A percentile compares a stretch with the other conserved stretches of the same genome.
Evolutionary conservation across 2,113 vertebrate species (phyloP).

Genomic region (Anolis carolinensis): DNA sequence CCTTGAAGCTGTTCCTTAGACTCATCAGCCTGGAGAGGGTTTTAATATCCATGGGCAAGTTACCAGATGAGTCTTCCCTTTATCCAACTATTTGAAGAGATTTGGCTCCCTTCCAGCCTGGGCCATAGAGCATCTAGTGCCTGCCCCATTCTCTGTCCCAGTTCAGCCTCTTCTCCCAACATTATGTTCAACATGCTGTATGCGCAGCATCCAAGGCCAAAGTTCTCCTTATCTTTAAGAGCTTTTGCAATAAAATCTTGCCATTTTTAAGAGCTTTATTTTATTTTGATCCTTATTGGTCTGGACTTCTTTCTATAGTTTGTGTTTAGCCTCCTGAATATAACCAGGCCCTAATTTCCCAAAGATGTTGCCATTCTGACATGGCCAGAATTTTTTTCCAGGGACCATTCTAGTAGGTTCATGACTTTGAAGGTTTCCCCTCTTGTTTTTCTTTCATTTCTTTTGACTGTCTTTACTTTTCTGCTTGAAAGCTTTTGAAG

Average conservation of each 20-base stretch:
- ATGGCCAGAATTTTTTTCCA: conserved; percentile 79
- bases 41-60: not conserved
- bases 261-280: not conserved
- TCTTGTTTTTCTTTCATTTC: conserved; percentile 62
- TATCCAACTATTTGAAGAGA: not conserved
- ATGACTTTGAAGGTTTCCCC: not conserved
- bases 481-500: conserved; percentile 64
- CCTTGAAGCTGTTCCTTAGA: not conserved
- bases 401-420: conserved; percentile 63
- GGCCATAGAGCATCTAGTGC: conserved; percentile 30
- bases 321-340: conserved; percentile 58
- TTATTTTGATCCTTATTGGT: conserved; percentile 43
- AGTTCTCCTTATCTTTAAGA: conserved; percentile 69
- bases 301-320: not conserved
- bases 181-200: not conserved
- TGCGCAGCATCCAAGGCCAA: conserved; percentile 40
- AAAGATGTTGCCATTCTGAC: conserved; percentile 62
- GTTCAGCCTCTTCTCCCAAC: conserved; percentile 20
- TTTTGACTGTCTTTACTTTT: conserved; percentile 4
- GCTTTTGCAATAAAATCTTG: conserved; percentile 63
- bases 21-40: not conserved
- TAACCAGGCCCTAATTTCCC: conserved; percentile 60
- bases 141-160: not conserved
- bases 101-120: not conserved
- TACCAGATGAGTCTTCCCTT: rapidly evolving